Conservation (phyloP, 2,797 vertebrate species). For the Lutjanus argentimaculatus region DNA sequence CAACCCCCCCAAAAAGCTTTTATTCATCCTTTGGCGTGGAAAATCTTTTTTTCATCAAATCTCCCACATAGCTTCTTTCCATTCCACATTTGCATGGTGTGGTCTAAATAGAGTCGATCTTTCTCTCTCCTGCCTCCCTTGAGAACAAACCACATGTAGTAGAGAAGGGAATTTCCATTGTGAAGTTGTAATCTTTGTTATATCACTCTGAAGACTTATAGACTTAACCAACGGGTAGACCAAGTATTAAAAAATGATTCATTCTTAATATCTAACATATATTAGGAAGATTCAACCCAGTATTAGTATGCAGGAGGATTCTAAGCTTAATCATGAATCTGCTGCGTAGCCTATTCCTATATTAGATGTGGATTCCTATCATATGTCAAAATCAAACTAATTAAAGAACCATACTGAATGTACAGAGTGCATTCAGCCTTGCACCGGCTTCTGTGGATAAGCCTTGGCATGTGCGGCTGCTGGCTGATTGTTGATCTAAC, state of each 20-base stretch:
- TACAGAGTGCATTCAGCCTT: conserved; percentile 29
- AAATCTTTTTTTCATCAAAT: conserved; percentile 47
- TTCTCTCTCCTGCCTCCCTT: conserved; percentile 40
- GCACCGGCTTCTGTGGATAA: conserved; percentile 59
- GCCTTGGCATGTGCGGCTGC: conserved; percentile 64
- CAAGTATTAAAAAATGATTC: background rate
- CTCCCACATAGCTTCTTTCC: conserved; percentile 49
- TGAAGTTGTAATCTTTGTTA: conserved; percentile 37
- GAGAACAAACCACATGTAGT: conserved; percentile 65
- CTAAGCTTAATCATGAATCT: conserved; percentile 2
- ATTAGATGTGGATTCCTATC: background rate
- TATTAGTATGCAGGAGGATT: conserved; percentile 10
- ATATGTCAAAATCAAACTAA: conserved; percentile 24
- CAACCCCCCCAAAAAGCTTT: conserved; percentile 42
- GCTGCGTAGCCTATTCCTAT: background rate
- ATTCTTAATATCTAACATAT: background rate
- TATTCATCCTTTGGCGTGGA: conserved; percentile 51
- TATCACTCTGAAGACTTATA: conserved; percentile 29
- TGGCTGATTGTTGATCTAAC: conserved; percentile 67
- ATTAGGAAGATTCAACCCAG: conserved; percentile 2
- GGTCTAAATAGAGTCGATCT: conserved; percentile 54
- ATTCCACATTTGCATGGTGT: conserved; percentile 53
- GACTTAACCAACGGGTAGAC: conserved; percentile 2
- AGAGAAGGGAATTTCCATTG: conserved; percentile 63
- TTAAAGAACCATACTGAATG: conserved; percentile 29